Evolutionary conservation across 2,888 invertebrate genomes (phyloP).

Genomic region (Himalopsyche kuldschensis): DNA sequence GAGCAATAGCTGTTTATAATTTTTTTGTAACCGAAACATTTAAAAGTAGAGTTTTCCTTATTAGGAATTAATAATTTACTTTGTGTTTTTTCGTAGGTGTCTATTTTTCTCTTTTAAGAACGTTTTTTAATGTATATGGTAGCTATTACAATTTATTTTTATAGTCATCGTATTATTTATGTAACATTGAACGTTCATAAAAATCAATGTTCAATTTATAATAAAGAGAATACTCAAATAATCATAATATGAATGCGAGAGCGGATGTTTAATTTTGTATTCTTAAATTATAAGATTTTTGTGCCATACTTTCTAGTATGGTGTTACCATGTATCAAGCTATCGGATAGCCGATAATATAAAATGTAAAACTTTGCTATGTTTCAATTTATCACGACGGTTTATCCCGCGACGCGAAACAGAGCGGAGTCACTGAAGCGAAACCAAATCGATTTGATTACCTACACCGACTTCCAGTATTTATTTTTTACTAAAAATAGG

Average conservation of each 20-base stretch:
- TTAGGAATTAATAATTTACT: slow-evolving; percentile 10
- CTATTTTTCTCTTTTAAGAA: slow-evolving; percentile 30
- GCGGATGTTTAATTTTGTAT: slow-evolving; percentile 21
- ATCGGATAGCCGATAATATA: background rate
- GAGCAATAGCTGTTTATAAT: slow-evolving; percentile 11
- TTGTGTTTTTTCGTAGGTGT: slow-evolving; percentile 19
- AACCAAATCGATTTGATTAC: slow-evolving; percentile 29
- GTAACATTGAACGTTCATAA: background rate
- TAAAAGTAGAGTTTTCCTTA: slow-evolving; percentile 5
- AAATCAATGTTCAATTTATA: slow-evolving; percentile 10
- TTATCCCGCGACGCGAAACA: background rate
- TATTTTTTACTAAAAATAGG: slow-evolving; percentile 7
- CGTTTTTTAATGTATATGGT: slow-evolving; percentile 25
- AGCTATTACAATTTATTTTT: slow-evolving; percentile 26
- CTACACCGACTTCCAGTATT: slow-evolving; percentile 29
- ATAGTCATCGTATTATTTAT: slow-evolving; percentile 26
- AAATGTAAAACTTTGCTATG: background rate
- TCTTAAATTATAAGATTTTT: slow-evolving; percentile 17
- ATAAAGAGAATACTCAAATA: slow-evolving; percentile 35
- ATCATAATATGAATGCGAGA: background rate
- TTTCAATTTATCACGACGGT: slow-evolving; percentile 7
- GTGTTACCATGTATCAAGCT: slow-evolving; percentile 34
- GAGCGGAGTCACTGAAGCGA: background rate
- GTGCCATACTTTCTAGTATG: slow-evolving; percentile 36
- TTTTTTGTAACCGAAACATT: slow-evolving; percentile 4